These are phyloP conservation scores for Andrena fulva DNA, from an alignment of 2,888 invertebrate genomes.

Conservation along the genomic window DNA sequence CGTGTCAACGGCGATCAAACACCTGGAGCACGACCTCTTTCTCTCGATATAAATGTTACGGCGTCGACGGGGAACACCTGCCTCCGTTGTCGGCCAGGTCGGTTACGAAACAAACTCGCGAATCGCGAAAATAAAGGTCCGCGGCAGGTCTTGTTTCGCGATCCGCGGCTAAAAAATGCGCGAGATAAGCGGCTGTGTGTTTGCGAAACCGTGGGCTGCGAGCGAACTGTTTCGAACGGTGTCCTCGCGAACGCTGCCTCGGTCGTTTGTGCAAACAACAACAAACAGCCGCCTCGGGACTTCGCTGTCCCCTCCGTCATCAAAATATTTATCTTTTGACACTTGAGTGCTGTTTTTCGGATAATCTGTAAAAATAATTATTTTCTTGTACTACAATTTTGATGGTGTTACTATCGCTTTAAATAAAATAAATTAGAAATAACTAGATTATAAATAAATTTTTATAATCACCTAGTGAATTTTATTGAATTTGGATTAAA, in stretches of 20 bases:
- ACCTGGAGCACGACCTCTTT: conserved; percentile 67
- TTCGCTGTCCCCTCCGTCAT: conserved; percentile 1
- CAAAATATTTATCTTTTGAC: conserved; percentile 39
- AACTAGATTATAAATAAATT: no score
- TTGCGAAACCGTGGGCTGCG: neutral
- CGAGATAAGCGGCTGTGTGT: neutral
- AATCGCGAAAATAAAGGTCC: conserved; percentile 3
- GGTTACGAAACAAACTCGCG: conserved; percentile 20
- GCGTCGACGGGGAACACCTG: conserved; percentile 44
- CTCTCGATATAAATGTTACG: conserved; percentile 51
- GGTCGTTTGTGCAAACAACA: conserved; percentile 19
- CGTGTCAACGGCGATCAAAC: conserved; percentile 55
- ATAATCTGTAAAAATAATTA: no score
- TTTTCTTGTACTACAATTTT: no score
- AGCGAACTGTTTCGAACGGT: neutral
- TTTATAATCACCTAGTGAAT: no score
- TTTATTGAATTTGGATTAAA: no score
- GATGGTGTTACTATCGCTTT: no score
- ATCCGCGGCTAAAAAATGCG: neutral
- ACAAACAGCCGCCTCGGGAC: neutral
- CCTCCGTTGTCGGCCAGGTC: conserved; percentile 19
- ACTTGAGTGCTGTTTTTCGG: neutral
- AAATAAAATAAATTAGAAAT: no score
- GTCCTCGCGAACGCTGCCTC: neutral
- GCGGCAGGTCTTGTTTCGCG: neutral